Percentiles rank a stretch among this genome's conserved stretches.
These are phyloP conservation scores for Drosophila pseudotalamancana DNA, from an alignment of 2,888 invertebrate genomes.

Conservation along the genomic window DNA sequence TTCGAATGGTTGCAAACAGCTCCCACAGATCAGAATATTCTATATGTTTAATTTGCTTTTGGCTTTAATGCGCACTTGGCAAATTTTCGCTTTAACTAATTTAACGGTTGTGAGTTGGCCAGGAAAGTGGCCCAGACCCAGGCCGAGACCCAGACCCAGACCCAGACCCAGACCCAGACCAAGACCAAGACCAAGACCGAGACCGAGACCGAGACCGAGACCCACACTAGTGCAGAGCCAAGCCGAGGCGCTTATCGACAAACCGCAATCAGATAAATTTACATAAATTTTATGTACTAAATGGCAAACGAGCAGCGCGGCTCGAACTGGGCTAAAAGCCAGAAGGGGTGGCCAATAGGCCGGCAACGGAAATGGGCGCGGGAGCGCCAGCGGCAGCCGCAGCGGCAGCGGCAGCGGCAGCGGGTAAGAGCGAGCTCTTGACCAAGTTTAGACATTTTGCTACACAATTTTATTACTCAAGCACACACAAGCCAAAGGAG, in stretches of 20 bases:
- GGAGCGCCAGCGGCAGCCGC: neutral
- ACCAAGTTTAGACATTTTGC: constrained; percentile 63
- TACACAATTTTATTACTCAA: constrained; percentile 51
- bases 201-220: constrained; percentile 12
- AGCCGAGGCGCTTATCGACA: constrained; percentile 50
- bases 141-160: constrained; percentile 13
- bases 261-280: constrained; percentile 69
- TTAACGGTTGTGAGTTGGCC: constrained; percentile 59
- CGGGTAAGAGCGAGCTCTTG: constrained; percentile 5
- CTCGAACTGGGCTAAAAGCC: constrained; percentile 1
- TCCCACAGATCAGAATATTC: constrained; percentile 11
- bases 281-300: constrained; percentile 67
- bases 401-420: neutral
- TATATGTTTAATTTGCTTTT: constrained; percentile 26
- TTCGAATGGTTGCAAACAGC: too few species aligned
- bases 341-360: constrained; percentile 21
- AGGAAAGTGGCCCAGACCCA: constrained; percentile 20
- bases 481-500: constrained; percentile 1
- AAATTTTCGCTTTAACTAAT: constrained; percentile 70
- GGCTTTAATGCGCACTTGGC: constrained; percentile 54
- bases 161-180: constrained; percentile 29
- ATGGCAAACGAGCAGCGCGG: constrained; percentile 29
- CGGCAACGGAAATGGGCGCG: constrained; percentile 1
- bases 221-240: constrained; percentile 14
- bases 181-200: constrained; percentile 16